Evolutionary conservation across 2,888 invertebrate species (phyloP).

Genomic region (Brachylomia viminalis): DNA sequence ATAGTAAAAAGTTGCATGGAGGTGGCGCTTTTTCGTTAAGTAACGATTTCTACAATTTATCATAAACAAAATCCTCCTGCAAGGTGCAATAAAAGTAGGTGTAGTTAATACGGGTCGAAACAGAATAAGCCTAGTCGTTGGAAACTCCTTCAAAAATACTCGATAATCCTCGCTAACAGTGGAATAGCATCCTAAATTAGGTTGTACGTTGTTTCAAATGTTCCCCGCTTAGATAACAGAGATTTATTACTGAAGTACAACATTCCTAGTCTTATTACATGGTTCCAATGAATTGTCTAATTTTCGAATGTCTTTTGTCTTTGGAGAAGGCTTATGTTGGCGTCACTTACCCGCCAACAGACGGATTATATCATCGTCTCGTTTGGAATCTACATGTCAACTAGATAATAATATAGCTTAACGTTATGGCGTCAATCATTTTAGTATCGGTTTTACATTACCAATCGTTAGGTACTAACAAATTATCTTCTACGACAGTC

Average conservation of each 20-base stretch:
- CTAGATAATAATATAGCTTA: too few relatives aligned
- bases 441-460: too few relatives aligned
- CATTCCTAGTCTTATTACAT: constrained; percentile 44
- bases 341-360: too few relatives aligned
- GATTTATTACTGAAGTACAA: constrained; percentile 64
- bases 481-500: too few relatives aligned
- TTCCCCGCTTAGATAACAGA: constrained; percentile 57
- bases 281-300: constrained; percentile 31
- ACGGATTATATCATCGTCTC: background rate
- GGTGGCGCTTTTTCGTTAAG: too few relatives aligned
- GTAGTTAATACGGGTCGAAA: background rate
- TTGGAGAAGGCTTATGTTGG: background rate
- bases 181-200: constrained; percentile 29
- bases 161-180: constrained; percentile 22
- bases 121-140: background rate
- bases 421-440: too few relatives aligned
- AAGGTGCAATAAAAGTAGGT: too few relatives aligned
- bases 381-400: background rate
- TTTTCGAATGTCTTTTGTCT: constrained; percentile 5
- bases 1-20: too few relatives aligned
- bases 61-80: too few relatives aligned
- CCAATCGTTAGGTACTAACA: too few relatives aligned
- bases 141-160: background rate
- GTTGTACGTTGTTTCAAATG: constrained; percentile 47
- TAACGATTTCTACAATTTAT: too few relatives aligned